Conservation (phyloP, 1,140 invertebrate species). For the Drosophila dunni region DNA sequence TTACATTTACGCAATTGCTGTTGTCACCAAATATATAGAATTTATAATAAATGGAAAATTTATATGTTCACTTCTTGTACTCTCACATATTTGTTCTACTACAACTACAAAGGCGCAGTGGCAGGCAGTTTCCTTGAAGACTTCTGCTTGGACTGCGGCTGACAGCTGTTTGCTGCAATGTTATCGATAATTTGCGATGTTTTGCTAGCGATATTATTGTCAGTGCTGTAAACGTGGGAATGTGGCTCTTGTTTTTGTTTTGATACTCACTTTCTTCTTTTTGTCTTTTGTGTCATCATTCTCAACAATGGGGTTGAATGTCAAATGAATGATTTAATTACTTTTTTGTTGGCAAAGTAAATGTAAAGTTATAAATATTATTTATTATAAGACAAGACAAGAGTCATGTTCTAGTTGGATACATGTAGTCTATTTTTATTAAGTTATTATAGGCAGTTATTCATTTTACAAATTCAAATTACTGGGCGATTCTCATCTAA, state of each 20-base stretch:
- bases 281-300: slow-evolving; percentile 19
- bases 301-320: slow-evolving; percentile 26
- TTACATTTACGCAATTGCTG: not conserved
- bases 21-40: slow-evolving; percentile 9
- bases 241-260: slow-evolving; percentile 26
- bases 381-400: too few relatives aligned
- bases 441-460: too few relatives aligned
- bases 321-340: not conserved
- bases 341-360: too few relatives aligned
- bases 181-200: slow-evolving; percentile 31
- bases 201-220: not conserved
- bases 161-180: slow-evolving; percentile 16
- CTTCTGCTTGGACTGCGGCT: slow-evolving; percentile 1
- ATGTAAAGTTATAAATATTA: not conserved
- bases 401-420: too few relatives aligned
- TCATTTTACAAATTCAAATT: too few relatives aligned
- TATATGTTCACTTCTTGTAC: slow-evolving; percentile 31
- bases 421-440: too few relatives aligned
- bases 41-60: slow-evolving; percentile 10
- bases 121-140: slow-evolving; percentile 24
- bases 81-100: slow-evolving; percentile 25
- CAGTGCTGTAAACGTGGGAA: slow-evolving; percentile 17
- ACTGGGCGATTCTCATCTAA: too few relatives aligned
- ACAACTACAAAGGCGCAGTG: slow-evolving; percentile 3
- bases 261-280: slow-evolving; percentile 17